These are phyloP conservation scores for Coleophora deauratella DNA, from an alignment of 2,888 invertebrate genomes.

Conservation along the genomic window DNA sequence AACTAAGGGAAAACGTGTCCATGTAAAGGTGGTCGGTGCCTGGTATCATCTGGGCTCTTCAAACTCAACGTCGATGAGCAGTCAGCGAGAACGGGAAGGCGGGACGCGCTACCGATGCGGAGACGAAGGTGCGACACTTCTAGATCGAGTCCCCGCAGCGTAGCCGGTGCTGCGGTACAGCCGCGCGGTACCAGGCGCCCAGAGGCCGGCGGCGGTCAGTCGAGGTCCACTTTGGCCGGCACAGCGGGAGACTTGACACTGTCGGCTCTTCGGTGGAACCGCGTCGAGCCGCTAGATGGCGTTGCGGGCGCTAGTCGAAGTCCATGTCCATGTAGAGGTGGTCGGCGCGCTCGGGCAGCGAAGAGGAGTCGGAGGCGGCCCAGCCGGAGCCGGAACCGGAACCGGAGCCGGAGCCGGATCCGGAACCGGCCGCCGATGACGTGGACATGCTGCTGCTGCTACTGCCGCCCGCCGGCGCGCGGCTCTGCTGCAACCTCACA, in stretches of 20 bases:
- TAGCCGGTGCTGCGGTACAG: too few species aligned
- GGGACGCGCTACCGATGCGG: too few species aligned
- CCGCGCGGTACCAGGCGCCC: conserved; percentile 1
- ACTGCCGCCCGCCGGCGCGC: conserved; percentile 5
- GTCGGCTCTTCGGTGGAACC: too few species aligned
- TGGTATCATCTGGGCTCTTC: too few species aligned
- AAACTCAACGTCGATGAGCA: too few species aligned
- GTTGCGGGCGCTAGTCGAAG: conserved; percentile 35
- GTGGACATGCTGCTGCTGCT: conserved; percentile 18
- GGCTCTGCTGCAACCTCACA: conserved; percentile 4
- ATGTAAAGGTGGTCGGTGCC: too few species aligned
- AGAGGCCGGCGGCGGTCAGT: conserved; percentile 1
- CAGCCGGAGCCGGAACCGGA: conserved; percentile 29
- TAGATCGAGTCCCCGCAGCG: too few species aligned
- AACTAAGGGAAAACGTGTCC: too few species aligned
- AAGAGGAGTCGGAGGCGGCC: conserved; percentile 24
- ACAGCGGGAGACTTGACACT: too few species aligned
- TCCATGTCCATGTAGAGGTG: conserved; percentile 68
- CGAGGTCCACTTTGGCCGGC: too few species aligned
- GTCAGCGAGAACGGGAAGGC: too few species aligned
- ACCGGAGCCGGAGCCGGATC: conserved; percentile 22
- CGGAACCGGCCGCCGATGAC: conserved; percentile 27
- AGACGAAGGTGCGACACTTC: too few species aligned
- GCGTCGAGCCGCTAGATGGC: background rate
- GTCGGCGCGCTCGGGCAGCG: conserved; percentile 32